Base-by-base conservation (phyloP, 2,113 vertebrate genomes). In the Trochalopteron elliotii region DNA sequence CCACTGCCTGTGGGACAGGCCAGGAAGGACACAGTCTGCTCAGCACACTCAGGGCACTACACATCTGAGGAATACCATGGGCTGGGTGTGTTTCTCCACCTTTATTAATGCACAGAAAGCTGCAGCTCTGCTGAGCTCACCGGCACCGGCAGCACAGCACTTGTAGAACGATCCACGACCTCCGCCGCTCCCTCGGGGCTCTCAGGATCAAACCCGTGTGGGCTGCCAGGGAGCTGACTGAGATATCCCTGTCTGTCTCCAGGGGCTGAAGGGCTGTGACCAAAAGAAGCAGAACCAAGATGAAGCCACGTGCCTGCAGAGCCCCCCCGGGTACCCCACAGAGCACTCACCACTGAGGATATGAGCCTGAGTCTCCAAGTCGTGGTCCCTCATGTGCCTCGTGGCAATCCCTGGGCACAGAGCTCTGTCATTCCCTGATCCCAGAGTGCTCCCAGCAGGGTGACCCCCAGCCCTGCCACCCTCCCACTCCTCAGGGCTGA, bases 111-210 rank as follows among this genome's bases (percentile, higher is more conserved):
- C 57, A 31, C 33, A 72, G 49, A 39, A 18, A 60, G 31, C 47
- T 39, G 24, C 28, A 53, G 23, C 45, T n/a, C 28, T 20, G 63
- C 83, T 14, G 27, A 19, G 55, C 55, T 79, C 84, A 70, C 12
- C 30, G 20, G 40, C 65, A n/a, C 39, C 56, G 60, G 72, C 83
- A 87, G 65, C 74, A 79, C 56, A 79, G 39, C 23, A 0, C 3
- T 1, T n/a, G 40, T 1, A n/a, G 30, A 9, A 40, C 1, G 5
- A 10, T 4, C 11, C 5, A 25, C 2, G 49, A 21, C 5, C 56
- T 47, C 4, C 56, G 14, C n/a, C 13, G 40, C 56, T 17, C 19
- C 55, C 64, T 30, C 2, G 55, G 74, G 55, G 65, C 30, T 40
- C 75, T 71, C 14, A 87, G 56, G 30, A 63, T 6, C n/a, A 21